Base-by-base conservation (phyloP, 2,797 vertebrate genomes). In the Platalea minor region DNA sequence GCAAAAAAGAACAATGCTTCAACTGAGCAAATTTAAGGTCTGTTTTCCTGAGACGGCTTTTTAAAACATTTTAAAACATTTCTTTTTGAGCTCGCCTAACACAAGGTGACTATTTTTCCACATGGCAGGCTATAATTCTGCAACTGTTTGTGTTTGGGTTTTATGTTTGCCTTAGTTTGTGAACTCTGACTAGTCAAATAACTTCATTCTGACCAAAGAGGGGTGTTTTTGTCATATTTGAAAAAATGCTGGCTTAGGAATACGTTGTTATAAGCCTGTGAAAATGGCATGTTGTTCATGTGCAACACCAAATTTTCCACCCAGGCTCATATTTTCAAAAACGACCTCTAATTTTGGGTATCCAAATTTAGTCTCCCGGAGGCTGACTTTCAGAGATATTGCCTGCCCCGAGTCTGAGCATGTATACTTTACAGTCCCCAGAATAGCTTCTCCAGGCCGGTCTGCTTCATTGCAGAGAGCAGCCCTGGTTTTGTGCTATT, bases 331-430 rank as follows among this genome's bases (percentile, higher is more conserved):
- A 70, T 91, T 95, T 95, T 94, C 65, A 92, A 92, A 92, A 81
- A 31, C 0, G 31, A 35, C 56, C 85, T 97, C 87, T 96, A 94
- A 97, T 97, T 95, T 91, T 67, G 76, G 59, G 31, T 84, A 54
- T 91, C 93, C 76, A 89, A 70, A 96, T 93, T 93, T 95, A 96
- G 89, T 41, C 13, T 69, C 54, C 25, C 2, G 3, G 63, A 84
- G 43, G 18, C 41, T 85, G 83, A 51, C 56, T 88, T 94, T 41
- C 61, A 64, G 54, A 84, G 86, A 33, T 81, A 60, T 14, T 68
- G 89, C 65, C 72, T 82, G 85, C 26, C 48, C 75, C 72, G 2
- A 25, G 54, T 65, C 84, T 74, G 48, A 85, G 46, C 1, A 1
- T 61, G 41, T 72, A 43, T 48, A 41, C n/a, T 81, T 92, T 86